phyloP scores from a whole-genome alignment of 2,888 invertebrate genomes.

The Euspilapteryx auroguttella region DNA sequence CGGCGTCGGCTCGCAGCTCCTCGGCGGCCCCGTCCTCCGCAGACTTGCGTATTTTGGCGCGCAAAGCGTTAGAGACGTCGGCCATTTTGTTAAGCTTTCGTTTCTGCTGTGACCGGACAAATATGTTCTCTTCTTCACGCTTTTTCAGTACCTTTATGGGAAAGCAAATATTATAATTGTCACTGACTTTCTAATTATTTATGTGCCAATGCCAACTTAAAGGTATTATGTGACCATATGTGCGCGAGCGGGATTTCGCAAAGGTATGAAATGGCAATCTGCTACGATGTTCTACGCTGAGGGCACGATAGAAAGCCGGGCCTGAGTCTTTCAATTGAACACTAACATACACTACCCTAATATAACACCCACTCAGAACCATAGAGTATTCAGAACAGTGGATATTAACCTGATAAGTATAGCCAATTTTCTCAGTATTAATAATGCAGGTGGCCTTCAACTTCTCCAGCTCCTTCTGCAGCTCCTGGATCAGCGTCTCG shows the following conservation, averaged over 20 bases:
- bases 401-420: slow-evolving; percentile 85
- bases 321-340: too few relatives aligned
- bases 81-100: slow-evolving; percentile 75
- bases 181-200: neutral
- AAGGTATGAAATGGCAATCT: too few relatives aligned
- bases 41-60: slow-evolving; percentile 66
- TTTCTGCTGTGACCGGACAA: slow-evolving; percentile 78
- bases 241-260: too few relatives aligned
- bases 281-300: too few relatives aligned
- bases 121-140: slow-evolving; percentile 84
- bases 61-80: slow-evolving; percentile 68
- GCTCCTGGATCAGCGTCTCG: slow-evolving; percentile 70
- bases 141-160: slow-evolving; percentile 70
- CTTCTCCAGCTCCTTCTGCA: slow-evolving; percentile 78
- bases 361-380: too few relatives aligned
- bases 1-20: slow-evolving; percentile 67
- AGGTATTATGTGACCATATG: neutral
- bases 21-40: slow-evolving; percentile 66
- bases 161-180: neutral
- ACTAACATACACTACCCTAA: too few relatives aligned
- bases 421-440: slow-evolving; percentile 88
- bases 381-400: too few relatives aligned
- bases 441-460: slow-evolving; percentile 79
- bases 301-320: too few relatives aligned
- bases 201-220: neutral